Percentiles rank a stretch among this genome's conserved stretches.
These are phyloP conservation scores for Petrolisthes cinctipes DNA, from an alignment of 2,888 invertebrate genomes.

Conservation along the genomic window DNA sequence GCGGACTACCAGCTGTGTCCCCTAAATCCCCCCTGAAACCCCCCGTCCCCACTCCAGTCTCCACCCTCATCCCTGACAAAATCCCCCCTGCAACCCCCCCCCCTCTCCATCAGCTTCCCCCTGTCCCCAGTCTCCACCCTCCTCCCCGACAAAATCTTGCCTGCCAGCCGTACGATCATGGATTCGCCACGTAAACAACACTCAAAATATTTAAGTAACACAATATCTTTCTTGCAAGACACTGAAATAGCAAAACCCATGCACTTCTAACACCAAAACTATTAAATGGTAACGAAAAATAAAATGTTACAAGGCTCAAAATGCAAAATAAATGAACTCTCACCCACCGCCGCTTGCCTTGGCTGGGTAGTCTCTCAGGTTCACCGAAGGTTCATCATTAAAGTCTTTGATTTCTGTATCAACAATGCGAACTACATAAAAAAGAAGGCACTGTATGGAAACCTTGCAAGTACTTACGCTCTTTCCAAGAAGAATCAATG, in stretches of 20 bases:
- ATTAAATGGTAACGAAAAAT: no score
- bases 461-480: slow-evolving; percentile 59
- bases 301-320: not conserved
- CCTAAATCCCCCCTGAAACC: slow-evolving; percentile 8
- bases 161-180: slow-evolving; percentile 51
- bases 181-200: slow-evolving; percentile 46
- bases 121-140: not conserved
- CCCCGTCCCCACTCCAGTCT: not conserved
- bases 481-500: slow-evolving; percentile 64
- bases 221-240: not conserved
- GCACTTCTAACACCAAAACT: not conserved
- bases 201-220: slow-evolving; percentile 6
- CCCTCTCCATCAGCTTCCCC: not conserved
- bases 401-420: slow-evolving; percentile 59
- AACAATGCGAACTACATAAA: not conserved
- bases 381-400: slow-evolving; percentile 54
- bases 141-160: slow-evolving; percentile 1
- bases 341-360: slow-evolving; percentile 59
- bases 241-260: not conserved
- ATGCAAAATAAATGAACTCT: slow-evolving; percentile 20
- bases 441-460: slow-evolving; percentile 31
- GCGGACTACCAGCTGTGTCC: slow-evolving; percentile 38
- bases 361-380: slow-evolving; percentile 59
- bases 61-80: not conserved
- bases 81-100: not conserved